phyloP scores from a whole-genome alignment of 2,797 vertebrate species.

The Syngnathus acus region DNA sequence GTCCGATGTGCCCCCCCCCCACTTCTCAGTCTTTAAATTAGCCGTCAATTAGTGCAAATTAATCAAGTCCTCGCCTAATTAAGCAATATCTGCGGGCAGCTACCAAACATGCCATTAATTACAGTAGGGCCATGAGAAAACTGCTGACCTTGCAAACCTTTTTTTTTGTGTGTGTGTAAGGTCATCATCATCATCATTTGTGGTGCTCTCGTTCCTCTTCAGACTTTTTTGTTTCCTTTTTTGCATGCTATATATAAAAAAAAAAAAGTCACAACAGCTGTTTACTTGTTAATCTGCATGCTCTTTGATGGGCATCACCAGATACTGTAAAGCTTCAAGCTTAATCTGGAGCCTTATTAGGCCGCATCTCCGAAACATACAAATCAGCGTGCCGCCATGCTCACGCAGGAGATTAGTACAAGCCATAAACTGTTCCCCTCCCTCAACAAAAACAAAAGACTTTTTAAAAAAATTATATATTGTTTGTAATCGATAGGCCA shows the following conservation, averaged over 20 bases:
- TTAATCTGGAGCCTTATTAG: slow-evolving; percentile 85
- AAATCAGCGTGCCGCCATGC: slow-evolving; percentile 79
- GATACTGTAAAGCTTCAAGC: slow-evolving; percentile 80
- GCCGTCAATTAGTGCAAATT: slow-evolving; percentile 99
- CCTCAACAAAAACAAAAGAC: slow-evolving; percentile 45
- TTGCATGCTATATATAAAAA: slow-evolving; percentile 18
- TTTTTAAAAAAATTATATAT: too few species aligned
- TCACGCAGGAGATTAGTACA: slow-evolving; percentile 78
- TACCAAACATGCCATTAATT: slow-evolving; percentile 81
- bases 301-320: slow-evolving; percentile 79
- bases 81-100: slow-evolving; percentile 92
- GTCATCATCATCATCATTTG: background rate
- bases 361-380: slow-evolving; percentile 74
- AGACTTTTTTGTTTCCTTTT: background rate
- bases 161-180: background rate
- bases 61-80: slow-evolving; percentile 99
- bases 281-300: slow-evolving; percentile 83
- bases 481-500: too few species aligned
- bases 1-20: slow-evolving; percentile 82
- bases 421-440: slow-evolving; percentile 28
- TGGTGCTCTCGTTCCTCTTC: background rate
- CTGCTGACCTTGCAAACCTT: slow-evolving; percentile 18
- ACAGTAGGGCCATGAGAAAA: slow-evolving; percentile 89
- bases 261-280: slow-evolving; percentile 74
- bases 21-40: slow-evolving; percentile 82